Evolutionary conservation across 2,888 invertebrate species (phyloP), one percentile per base, ranked within the genome.

Genomic region (Acanthosoma haemorrhoidale): DNA sequence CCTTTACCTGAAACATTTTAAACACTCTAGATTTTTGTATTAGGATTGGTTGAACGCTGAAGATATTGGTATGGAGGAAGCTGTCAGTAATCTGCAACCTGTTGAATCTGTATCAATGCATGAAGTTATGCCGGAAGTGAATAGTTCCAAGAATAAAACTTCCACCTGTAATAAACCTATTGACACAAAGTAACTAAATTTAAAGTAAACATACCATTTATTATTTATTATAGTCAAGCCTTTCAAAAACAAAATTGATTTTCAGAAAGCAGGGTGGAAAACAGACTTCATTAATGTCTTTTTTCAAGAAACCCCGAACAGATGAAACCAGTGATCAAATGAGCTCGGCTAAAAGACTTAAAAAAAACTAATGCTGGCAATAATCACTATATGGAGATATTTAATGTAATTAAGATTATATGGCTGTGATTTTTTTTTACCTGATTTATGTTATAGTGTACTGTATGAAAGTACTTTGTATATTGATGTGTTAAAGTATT

Each of bases 31-130:
- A 18, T 16, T 58, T 59, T 68, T 21, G 41, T 58, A 76, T 58
- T 76, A 89, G 88, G 83, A 84, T 72, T 91, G 91, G 91, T 78
- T 91, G 60, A 84, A 89, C 77, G 82, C 82, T 70, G 83, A 84
- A 69, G 79, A 82, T 69, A 82, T 87, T 0, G 77, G 82, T 29
- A 79, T 83, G 68, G 80, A 79, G 64, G 82, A 81, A 75, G 85
- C 86, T 4, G 74, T 87, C n/a, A 76, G 80, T 9, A 82, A 83
- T 70, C 78, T 89, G 75, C 84, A 81, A 77, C 87, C 84, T 32
- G 80, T 83, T 0, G 81, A 81, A 9, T 74, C 81, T 21, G 76
- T 92, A 32, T 78, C 80, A 25, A 89, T 87, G 87, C 86, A 92
- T 79, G 85, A 85, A 69, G 91, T 92, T 0, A 86, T 89, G 1